Conservation (phyloP, 2,797 vertebrate species). For the Cyclura pinguis region DNA sequence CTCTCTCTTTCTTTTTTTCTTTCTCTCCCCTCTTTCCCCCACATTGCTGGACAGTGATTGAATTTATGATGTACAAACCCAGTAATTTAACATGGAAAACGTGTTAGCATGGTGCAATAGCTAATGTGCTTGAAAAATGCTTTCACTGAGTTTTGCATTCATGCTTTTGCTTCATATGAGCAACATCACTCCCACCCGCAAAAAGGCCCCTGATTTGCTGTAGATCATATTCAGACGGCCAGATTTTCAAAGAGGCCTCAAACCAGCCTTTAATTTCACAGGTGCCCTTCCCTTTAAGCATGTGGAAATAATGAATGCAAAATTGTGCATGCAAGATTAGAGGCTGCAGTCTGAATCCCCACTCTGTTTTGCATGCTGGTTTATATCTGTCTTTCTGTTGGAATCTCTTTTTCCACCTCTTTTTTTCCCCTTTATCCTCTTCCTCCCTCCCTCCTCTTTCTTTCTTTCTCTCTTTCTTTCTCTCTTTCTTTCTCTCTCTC, state of each 20-base stretch:
- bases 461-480: too few species aligned
- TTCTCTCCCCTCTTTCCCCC: neutral
- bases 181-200: neutral
- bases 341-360: constrained; percentile 26
- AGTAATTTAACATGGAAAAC: neutral
- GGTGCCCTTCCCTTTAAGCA: constrained; percentile 37
- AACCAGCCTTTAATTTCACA: constrained; percentile 7
- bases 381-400: constrained; percentile 24
- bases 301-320: constrained; percentile 48
- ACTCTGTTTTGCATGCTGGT: constrained; percentile 39
- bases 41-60: neutral
- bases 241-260: neutral
- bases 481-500: neutral
- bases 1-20: neutral
- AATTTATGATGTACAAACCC: neutral
- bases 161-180: fast-evolving
- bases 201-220: neutral
- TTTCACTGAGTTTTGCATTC: neutral
- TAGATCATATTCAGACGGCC: neutral
- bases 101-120: neutral
- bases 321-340: constrained; percentile 46
- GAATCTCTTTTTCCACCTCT: constrained; percentile 13
- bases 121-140: neutral
- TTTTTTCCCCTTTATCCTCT: neutral
- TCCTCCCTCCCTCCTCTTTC: neutral